Evolutionary conservation across 92 coral and sea anemone genomes (phyloP), one percentile per base, ranked within the genome.

Genomic region (Parazoanthus atlanticus): DNA sequence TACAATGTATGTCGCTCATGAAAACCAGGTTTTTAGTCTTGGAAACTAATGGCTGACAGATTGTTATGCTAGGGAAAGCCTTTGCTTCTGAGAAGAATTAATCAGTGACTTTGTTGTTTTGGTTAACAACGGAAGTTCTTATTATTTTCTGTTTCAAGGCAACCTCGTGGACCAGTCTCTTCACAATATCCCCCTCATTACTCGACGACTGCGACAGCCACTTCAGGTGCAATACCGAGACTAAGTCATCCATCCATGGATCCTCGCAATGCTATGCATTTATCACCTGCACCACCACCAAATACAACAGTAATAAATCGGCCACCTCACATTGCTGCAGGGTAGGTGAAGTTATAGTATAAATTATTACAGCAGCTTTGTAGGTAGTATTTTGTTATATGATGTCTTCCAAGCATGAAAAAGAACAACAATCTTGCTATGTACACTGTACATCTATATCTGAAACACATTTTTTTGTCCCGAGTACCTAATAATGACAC

Each of bases 211-310:
- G 98, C 94, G 19, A 92, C 96, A 46, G 97, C 96, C 15, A 95
- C 96, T 65, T 92, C 98, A 38, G 96, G 93, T 47, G 99, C 94
- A 29, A 95, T 88, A 33, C 93, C 91, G 29, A 89, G 96, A 88
- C 95, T 96, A 47, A 91, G 95, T 49, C 99, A 93, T 54, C 97
- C 98, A 25, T 93, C 97, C 1, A 94, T 94, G 93, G 99, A 97
- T 81, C 98, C 94, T 49, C 93, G 96, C 38, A 92, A 92, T 40
- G 91, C 94, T 88, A 91, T 91, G 46, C 96, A 94, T 85, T 86
- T 95, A 91, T 92, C 92, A 0, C 96, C 96, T 9, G 98, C 99
- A 0, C 98, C 99, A 15, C 99, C 97, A 15, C 96, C 98, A 79
- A 97, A 97, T 83, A 97, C 95, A n/a, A 90, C 96, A 7, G 98